These are phyloP conservation scores for Toxonevra muliebris DNA, from an alignment of 2,888 invertebrate species.

Conservation along the genomic window DNA sequence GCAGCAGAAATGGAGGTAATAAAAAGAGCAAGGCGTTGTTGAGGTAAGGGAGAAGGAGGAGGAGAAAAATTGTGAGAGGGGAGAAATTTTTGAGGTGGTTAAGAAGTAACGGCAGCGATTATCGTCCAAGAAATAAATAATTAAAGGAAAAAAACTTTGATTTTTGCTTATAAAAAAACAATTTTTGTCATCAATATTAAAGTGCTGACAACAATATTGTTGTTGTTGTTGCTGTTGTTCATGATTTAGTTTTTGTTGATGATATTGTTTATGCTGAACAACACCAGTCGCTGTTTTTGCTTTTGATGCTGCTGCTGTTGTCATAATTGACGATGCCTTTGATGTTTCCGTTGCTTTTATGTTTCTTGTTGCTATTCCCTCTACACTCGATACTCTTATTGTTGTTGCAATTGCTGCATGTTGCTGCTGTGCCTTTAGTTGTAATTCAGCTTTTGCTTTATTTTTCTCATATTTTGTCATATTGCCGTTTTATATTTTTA, in stretches of 20 bases:
- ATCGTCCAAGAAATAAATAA: no score
- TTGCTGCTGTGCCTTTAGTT: background rate
- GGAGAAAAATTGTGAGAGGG: no score
- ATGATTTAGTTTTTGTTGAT: background rate
- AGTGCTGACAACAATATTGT: background rate
- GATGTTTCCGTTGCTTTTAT: background rate
- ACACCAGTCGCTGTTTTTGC: background rate
- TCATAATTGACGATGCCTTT: constrained; percentile 4
- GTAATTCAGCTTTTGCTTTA: background rate
- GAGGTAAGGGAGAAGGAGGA: no score
- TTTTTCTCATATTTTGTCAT: background rate
- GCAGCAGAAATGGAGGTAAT: no score
- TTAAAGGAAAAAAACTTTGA: no score
- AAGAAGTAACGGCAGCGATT: no score
- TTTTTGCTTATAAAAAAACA: no score
- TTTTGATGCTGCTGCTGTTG: constrained; percentile 4
- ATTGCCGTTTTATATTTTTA: background rate
- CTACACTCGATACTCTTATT: constrained; percentile 8
- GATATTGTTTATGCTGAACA: background rate
- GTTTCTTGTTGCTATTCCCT: constrained; percentile 13
- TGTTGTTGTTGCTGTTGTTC: constrained; percentile 3
- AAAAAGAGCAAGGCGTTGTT: no score
- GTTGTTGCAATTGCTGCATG: background rate
- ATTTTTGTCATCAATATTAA: no score
- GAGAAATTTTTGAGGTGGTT: no score